Conservation (phyloP, 2,888 invertebrate species). For the Drosophila borborema region DNA sequence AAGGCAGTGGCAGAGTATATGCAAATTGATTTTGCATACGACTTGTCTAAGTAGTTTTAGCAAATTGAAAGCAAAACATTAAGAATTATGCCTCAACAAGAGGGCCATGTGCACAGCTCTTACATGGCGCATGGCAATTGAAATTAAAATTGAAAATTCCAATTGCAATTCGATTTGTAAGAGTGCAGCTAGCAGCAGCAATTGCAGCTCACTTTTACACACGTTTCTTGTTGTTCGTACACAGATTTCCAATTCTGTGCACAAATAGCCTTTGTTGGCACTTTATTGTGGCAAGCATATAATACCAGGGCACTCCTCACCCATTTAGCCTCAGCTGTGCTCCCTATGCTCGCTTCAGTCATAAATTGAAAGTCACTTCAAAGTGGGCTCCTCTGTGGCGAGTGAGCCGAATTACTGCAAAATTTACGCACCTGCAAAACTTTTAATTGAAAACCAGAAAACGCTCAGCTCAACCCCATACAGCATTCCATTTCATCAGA, state of each 20-base stretch:
- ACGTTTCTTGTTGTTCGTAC: slow-evolving; percentile 58
- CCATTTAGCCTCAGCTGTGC: not conserved
- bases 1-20: slow-evolving; percentile 37
- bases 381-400: slow-evolving; percentile 45
- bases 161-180: slow-evolving; percentile 21
- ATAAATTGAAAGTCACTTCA: slow-evolving; percentile 47
- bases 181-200: not conserved
- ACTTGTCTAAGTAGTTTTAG: slow-evolving; percentile 70
- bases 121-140: slow-evolving; percentile 54
- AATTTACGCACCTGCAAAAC: slow-evolving; percentile 78
- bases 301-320: slow-evolving; percentile 6
- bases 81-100: slow-evolving; percentile 72
- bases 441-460: slow-evolving; percentile 82
- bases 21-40: slow-evolving; percentile 61
- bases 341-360: not conserved
- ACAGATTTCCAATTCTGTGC: slow-evolving; percentile 75
- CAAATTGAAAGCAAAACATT: slow-evolving; percentile 80
- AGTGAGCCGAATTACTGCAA: slow-evolving; percentile 24
- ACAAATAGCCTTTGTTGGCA: slow-evolving; percentile 43
- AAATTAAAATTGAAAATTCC: slow-evolving; percentile 48
- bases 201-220: slow-evolving; percentile 11
- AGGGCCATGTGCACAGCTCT: slow-evolving; percentile 65
- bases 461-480: slow-evolving; percentile 11
- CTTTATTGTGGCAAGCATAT: slow-evolving; percentile 38
- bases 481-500: slow-evolving; percentile 62